Percentiles rank a stretch among this genome's conserved stretches.
phyloP scores from a whole-genome alignment of 2,797 vertebrate genomes.

The Rhabdomys pumilio region DNA sequence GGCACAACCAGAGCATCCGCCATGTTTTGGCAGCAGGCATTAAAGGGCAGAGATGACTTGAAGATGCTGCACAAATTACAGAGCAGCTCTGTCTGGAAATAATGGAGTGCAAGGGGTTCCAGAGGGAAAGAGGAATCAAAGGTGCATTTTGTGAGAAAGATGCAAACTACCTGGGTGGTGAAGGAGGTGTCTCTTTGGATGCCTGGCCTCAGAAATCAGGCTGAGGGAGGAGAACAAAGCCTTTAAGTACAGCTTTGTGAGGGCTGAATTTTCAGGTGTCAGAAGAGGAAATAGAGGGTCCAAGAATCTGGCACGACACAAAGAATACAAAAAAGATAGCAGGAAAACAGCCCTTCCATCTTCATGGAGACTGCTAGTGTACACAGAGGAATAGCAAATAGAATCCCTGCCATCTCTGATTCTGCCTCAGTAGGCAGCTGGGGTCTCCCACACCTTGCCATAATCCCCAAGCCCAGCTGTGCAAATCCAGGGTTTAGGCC shows the following conservation, averaged over 20 bases:
- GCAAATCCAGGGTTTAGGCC: neutral
- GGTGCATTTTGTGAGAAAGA: neutral
- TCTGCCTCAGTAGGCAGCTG: neutral
- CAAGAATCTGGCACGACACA: neutral
- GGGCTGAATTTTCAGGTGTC: conserved; percentile 11
- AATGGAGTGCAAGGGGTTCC: neutral
- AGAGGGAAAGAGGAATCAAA: conserved; percentile 37
- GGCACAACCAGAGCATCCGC: neutral
- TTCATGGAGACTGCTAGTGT: neutral
- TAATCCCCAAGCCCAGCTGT: neutral
- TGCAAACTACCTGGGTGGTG: neutral
- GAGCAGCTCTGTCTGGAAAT: accelerated
- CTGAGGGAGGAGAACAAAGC: neutral
- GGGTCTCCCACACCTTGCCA: neutral
- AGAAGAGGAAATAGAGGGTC: neutral
- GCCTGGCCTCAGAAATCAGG: neutral
- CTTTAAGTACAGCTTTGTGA: conserved; percentile 1
- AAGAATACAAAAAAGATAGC: neutral
- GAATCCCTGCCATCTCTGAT: too few relatives aligned
- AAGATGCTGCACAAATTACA: neutral
- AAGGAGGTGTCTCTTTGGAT: neutral
- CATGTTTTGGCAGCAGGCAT: conserved; percentile 24
- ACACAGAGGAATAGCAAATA: too few relatives aligned
- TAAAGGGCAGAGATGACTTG: neutral
- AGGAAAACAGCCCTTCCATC: neutral